phyloP scores from a whole-genome alignment of 2,113 vertebrate species.

The Epinephelus lanceolatus region DNA sequence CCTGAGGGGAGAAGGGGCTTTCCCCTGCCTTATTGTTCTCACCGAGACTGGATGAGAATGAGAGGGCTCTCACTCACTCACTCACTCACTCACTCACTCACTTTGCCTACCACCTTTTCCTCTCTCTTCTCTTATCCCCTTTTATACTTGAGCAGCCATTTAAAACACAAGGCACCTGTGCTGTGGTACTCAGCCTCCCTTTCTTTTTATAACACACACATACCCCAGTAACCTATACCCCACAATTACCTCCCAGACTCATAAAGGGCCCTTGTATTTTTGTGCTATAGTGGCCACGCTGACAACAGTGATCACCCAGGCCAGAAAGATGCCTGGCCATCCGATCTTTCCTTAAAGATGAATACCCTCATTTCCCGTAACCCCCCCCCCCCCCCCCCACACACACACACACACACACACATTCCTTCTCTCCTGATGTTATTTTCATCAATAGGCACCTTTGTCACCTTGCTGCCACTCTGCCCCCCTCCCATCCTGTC shows the following conservation, averaged over 20 bases:
- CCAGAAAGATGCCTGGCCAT: conserved; percentile 72
- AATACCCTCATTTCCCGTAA: conserved; percentile 76
- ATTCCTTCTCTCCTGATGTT: conserved; percentile 60
- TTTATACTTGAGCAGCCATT: conserved; percentile 75
- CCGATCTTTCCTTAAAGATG: conserved; percentile 80
- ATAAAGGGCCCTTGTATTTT: conserved; percentile 79
- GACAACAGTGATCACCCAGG: conserved; percentile 64
- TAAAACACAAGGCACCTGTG: conserved; percentile 77
- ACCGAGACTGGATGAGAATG: conserved; percentile 22
- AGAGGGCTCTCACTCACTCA: conserved; percentile 6
- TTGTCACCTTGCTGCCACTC: conserved; percentile 73
- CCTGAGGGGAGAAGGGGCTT: conserved; percentile 69
- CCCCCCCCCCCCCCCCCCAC: conserved; percentile 2
- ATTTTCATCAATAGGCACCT: conserved; percentile 79
- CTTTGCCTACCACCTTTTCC: conserved; percentile 36
- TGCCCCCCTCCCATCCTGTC: conserved; percentile 55
- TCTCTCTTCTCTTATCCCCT: conserved; percentile 52
- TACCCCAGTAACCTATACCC: conserved; percentile 78
- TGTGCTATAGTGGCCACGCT: conserved; percentile 63
- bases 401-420: not conserved
- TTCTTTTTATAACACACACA: conserved; percentile 70
- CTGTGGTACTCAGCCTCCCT: conserved; percentile 64
- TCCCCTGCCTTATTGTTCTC: conserved; percentile 54
- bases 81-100: conserved; percentile 4
- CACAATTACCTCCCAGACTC: conserved; percentile 71